Conservation (phyloP, 2,113 vertebrate genomes). For the Apteryx mantelli region DNA sequence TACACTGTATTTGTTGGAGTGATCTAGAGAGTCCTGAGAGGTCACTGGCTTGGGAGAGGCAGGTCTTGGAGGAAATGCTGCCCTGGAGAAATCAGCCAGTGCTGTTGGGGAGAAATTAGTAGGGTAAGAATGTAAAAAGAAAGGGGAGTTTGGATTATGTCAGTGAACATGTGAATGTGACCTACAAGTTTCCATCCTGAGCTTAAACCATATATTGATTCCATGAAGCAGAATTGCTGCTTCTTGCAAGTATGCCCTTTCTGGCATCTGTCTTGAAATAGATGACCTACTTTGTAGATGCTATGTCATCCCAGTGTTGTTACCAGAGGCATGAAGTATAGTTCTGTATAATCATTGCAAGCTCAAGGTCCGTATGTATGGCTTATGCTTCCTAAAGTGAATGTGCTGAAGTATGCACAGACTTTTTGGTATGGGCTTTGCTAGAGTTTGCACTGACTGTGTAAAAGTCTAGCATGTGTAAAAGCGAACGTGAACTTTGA, state of each 20-base stretch:
- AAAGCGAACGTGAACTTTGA: not conserved
- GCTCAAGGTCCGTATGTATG: not conserved
- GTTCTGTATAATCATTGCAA: not conserved
- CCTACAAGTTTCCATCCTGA: too few relatives aligned
- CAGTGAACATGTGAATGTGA: not conserved
- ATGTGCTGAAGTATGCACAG: not conserved
- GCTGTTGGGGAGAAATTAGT: not conserved
- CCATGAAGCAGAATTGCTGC: not conserved
- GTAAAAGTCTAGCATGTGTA: not conserved
- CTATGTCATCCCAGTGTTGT: accelerated
- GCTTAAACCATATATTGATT: accelerated
- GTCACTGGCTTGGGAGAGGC: not conserved
- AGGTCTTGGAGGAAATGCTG: not conserved
- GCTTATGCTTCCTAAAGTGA: not conserved
- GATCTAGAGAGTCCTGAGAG: not conserved
- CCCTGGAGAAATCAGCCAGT: not conserved
- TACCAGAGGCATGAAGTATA: not conserved
- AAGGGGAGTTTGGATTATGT: not conserved
- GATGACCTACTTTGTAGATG: not conserved
- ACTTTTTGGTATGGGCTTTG: not conserved
- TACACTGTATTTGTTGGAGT: not conserved
- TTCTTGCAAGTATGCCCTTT: not conserved
- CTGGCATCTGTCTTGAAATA: not conserved
- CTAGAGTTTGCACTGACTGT: not conserved
- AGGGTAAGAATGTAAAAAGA: not conserved